Evolutionary conservation across 2,113 vertebrate genomes (phyloP).

Genomic region (Helogale parvula): DNA sequence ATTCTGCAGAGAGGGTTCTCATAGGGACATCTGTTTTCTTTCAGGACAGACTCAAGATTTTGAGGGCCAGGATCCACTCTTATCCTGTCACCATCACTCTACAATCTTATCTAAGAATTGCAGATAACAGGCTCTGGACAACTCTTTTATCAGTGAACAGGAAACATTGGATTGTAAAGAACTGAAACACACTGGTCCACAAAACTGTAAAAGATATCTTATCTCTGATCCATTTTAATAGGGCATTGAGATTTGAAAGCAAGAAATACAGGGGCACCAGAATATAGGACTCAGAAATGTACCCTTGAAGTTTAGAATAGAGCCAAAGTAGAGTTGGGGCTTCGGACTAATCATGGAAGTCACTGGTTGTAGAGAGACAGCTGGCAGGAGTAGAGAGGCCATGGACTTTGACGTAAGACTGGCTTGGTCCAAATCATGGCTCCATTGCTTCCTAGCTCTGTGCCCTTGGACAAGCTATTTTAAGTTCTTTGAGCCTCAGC

Average conservation of each 20-base stretch:
- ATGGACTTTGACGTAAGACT: not conserved
- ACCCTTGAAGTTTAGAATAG: not conserved
- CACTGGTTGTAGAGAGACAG: not conserved
- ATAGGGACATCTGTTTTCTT: not conserved
- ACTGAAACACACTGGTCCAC: not conserved
- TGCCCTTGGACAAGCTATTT: not conserved
- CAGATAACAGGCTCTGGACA: not conserved
- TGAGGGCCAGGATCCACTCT: not conserved
- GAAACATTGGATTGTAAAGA: not conserved
- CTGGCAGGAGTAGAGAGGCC: not conserved
- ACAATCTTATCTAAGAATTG: not conserved
- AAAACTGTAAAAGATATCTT: not conserved
- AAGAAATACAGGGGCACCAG: not conserved
- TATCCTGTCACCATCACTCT: not conserved
- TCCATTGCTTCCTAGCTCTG: accelerated
- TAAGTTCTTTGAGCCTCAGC: not conserved
- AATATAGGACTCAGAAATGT: not conserved
- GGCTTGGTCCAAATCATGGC: not conserved
- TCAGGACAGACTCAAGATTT: not conserved
- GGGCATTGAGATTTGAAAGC: constrained; percentile 26
- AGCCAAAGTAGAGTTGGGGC: not conserved
- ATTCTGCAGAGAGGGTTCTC: not conserved
- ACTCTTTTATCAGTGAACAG: not conserved
- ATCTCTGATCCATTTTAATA: not conserved
- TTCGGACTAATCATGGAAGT: not conserved